These are phyloP conservation scores for Ridgeia piscesae DNA, from an alignment of 1,140 invertebrate genomes.

Conservation along the genomic window DNA sequence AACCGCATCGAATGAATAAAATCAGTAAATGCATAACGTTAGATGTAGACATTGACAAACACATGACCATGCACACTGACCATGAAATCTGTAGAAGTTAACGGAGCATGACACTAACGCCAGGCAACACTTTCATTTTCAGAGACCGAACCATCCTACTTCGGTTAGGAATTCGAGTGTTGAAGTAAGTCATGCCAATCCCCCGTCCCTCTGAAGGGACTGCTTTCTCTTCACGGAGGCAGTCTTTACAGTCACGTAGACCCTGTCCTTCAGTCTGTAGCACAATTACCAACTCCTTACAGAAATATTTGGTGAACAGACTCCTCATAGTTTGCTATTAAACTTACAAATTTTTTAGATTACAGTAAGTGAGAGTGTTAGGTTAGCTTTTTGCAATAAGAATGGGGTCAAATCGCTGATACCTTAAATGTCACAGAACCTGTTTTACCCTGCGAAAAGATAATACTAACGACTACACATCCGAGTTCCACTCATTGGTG, in stretches of 20 bases:
- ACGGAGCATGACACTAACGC: neutral
- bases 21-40: neutral
- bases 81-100: neutral
- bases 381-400: neutral
- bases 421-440: neutral
- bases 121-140: neutral
- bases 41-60: neutral
- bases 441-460: neutral
- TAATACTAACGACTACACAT: neutral
- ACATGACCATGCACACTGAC: neutral
- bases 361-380: neutral
- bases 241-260: neutral
- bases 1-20: neutral
- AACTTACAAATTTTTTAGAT: neutral
- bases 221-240: neutral
- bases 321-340: neutral
- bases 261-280: neutral
- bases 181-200: neutral
- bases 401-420: neutral
- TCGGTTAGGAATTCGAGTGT: neutral
- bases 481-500: neutral
- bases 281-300: neutral
- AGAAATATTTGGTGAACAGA: neutral
- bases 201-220: neutral
- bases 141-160: neutral